These are phyloP conservation scores for Dendrophyllia cribrosa DNA, from an alignment of 64 coral and sea anemone species.

Conservation along the genomic window DNA sequence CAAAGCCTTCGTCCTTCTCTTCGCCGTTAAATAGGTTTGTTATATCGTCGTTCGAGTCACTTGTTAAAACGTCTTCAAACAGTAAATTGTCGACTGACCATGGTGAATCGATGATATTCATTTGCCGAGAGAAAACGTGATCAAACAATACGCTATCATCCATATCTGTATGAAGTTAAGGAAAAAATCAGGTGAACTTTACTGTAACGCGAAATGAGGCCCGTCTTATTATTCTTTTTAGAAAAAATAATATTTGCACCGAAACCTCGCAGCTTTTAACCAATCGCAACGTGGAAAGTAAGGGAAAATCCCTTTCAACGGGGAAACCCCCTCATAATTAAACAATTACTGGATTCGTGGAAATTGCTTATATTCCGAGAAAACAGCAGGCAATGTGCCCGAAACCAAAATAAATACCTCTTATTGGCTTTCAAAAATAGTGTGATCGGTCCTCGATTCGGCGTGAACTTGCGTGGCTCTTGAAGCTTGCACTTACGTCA, in stretches of 20 bases:
- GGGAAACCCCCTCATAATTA: neutral
- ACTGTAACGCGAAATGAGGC: neutral
- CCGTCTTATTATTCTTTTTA: neutral
- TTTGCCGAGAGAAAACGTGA: neutral
- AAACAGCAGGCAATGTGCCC: neutral
- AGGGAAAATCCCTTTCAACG: neutral
- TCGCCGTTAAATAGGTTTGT: neutral
- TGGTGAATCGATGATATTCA: slow-evolving; percentile 7
- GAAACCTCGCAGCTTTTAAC: neutral
- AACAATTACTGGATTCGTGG: neutral
- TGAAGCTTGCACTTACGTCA: too few species aligned
- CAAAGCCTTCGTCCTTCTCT: neutral
- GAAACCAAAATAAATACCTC: too few species aligned
- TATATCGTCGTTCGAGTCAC: slow-evolving; percentile 1
- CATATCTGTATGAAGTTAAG: neutral
- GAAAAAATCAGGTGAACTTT: neutral
- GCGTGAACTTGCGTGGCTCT: too few species aligned
- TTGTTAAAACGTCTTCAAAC: neutral
- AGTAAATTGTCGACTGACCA: slow-evolving; percentile 28
- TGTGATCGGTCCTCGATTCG: too few species aligned
- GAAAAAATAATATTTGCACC: neutral
- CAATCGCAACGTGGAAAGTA: neutral
- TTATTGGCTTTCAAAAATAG: too few species aligned
- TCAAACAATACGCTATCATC: neutral
- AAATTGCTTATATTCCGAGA: neutral